Conservation (phyloP, 2,113 vertebrate species). For the Catharus minimus region DNA sequence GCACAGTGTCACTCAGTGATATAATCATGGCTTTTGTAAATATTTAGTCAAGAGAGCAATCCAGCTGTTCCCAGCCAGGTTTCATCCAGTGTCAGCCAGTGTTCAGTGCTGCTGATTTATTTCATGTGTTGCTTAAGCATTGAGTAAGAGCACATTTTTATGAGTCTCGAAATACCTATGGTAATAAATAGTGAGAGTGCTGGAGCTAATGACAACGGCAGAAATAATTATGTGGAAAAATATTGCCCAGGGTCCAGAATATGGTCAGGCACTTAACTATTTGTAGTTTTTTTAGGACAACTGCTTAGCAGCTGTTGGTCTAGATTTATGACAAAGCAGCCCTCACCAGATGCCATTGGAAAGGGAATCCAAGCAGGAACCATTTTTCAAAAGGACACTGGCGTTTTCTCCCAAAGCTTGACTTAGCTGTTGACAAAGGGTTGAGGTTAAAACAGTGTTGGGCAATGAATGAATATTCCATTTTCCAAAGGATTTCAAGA, state of each 20-base stretch:
- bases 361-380: neutral
- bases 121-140: slow-evolving; percentile 72
- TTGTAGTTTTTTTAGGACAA: slow-evolving; percentile 24
- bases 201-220: slow-evolving; percentile 67
- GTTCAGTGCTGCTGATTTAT: slow-evolving; percentile 76
- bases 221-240: slow-evolving; percentile 72
- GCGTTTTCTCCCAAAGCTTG: neutral
- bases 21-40: slow-evolving; percentile 83
- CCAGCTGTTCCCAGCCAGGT: slow-evolving; percentile 82
- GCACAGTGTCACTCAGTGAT: slow-evolving; percentile 77
- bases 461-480: neutral
- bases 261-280: slow-evolving; percentile 22
- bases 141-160: slow-evolving; percentile 78
- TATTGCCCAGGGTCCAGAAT: slow-evolving; percentile 60
- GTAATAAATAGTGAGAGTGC: slow-evolving; percentile 76
- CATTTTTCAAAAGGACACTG: neutral
- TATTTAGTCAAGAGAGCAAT: slow-evolving; percentile 84
- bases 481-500: neutral
- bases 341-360: neutral
- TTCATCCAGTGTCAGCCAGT: slow-evolving; percentile 75
- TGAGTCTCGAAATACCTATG: slow-evolving; percentile 78
- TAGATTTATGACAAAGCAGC: neutral
- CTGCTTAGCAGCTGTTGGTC: slow-evolving; percentile 18
- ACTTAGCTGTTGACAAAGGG: neutral
- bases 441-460: neutral